Base-by-base conservation (phyloP, 2,888 invertebrate genomes). In the Cosmorhoe ocellata region DNA sequence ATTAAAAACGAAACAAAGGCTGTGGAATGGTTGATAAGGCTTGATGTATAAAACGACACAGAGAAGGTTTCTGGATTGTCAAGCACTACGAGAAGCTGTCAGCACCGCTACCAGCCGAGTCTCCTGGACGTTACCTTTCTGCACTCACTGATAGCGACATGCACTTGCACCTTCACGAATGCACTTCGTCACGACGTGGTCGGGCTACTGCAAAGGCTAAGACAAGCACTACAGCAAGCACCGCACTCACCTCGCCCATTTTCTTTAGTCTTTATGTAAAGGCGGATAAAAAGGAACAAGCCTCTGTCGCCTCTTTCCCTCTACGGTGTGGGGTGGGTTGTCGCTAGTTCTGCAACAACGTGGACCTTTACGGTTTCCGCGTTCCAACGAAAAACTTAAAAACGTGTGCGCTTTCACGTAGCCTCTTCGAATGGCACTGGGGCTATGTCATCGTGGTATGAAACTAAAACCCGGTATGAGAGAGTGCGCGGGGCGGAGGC, bases 241-340 rank as follows among this genome's bases (percentile, higher is more conserved):
- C 84, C 73, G 79, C 85, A 90, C 90, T 90, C 89, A 90, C 90
- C 90, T 90, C 90, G 88, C 90, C 90, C 90, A 90, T 90, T 88
- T 85, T 87, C 84, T 79, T 80, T 81, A 88, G 86, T 86, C 81
- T 87, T 76, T 90, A 86, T 82, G 74, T 76, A 84, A 82, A 87
- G 87, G 84, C 83, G 85, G 84, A 81, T 79, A 80, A 79, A 83
- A 84, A 82, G 82, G 84, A 82, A 77, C 76, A 80, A 82, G 83
- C 83, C 88, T 88, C 85, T 81, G 79, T 86, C 86, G 81, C 84
- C 81, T 85, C 80, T 74, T 80, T 81, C 84, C 84, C 81, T 86
- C 84, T 80, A 77, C 76, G 77, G 81, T 79, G 79, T 80, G 79
- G 84, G 81, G 82, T 84, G 81, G 84, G 79, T 82, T 81, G 82